phyloP scores from a whole-genome alignment of 1,140 invertebrate genomes.

The Tyrophagus putrescentiae region DNA sequence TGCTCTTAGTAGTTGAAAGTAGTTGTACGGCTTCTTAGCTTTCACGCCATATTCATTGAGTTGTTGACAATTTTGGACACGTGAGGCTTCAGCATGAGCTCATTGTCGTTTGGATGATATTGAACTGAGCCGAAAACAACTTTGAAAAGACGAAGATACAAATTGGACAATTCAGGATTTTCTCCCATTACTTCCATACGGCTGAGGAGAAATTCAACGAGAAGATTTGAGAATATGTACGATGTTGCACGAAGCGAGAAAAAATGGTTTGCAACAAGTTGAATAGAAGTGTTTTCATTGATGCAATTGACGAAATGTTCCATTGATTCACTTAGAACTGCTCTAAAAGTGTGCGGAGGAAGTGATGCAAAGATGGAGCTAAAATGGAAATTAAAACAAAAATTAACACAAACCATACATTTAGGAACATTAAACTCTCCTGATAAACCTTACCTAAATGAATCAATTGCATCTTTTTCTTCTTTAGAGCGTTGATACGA shows the following conservation, averaged over 20 bases:
- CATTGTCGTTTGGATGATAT: constrained; percentile 84
- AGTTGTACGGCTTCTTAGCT: constrained; percentile 94
- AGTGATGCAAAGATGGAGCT: constrained; percentile 90
- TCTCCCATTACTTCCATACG: constrained; percentile 94
- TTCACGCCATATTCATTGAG: constrained; percentile 92
- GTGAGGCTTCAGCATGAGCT: constrained; percentile 88
- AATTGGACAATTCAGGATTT: constrained; percentile 77
- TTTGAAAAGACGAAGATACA: constrained; percentile 89
- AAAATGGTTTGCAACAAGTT: constrained; percentile 92
- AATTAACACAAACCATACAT: not conserved
- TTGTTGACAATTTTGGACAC: constrained; percentile 88
- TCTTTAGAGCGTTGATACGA: constrained; percentile 62
- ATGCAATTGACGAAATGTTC: constrained; percentile 89
- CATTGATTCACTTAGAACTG: constrained; percentile 85
- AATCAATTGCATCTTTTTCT: constrained; percentile 86
- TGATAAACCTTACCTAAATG: not conserved
- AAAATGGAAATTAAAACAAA: constrained; percentile 43
- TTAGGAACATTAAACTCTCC: too few relatives aligned
- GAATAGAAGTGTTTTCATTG: constrained; percentile 74
- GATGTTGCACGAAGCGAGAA: constrained; percentile 81
- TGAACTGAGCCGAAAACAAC: constrained; percentile 92
- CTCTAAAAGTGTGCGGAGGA: constrained; percentile 85
- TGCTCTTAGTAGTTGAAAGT: constrained; percentile 61
- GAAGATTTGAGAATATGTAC: constrained; percentile 86
- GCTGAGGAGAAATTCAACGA: constrained; percentile 84